Conservation (phyloP, 2,888 invertebrate species). For the Oegoconia quadripuncta region DNA sequence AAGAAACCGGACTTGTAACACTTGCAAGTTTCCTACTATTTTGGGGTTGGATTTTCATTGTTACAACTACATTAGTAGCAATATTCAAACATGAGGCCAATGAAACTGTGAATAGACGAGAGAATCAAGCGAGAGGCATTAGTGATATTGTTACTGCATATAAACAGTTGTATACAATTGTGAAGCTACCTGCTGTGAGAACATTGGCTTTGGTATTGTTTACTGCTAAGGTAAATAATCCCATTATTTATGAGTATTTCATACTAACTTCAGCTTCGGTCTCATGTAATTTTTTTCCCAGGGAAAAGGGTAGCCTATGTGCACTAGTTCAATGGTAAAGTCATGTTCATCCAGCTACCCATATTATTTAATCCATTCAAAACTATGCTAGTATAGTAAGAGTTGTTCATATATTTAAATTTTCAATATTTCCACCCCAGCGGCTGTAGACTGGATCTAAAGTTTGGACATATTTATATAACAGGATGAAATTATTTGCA, state of each 20-base stretch:
- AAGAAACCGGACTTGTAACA: conserved; percentile 85
- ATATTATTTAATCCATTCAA: too few relatives aligned
- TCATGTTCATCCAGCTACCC: too few relatives aligned
- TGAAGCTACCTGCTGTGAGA: conserved; percentile 89
- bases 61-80: conserved; percentile 93
- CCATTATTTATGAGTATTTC: neutral
- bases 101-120: conserved; percentile 41
- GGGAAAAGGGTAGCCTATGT: too few relatives aligned
- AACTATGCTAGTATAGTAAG: too few relatives aligned
- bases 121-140: conserved; percentile 54
- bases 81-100: conserved; percentile 91
- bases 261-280: too few relatives aligned
- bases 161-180: conserved; percentile 88
- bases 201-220: conserved; percentile 88
- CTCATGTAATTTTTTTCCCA: too few relatives aligned
- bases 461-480: too few relatives aligned
- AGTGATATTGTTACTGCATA: conserved; percentile 84
- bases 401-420: too few relatives aligned
- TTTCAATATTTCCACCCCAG: too few relatives aligned
- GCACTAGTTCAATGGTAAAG: too few relatives aligned
- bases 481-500: too few relatives aligned
- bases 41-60: conserved; percentile 95
- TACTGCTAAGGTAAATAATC: conserved; percentile 88
- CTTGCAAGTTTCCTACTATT: conserved; percentile 92
- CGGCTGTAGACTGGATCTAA: too few relatives aligned